Evolutionary conservation across 2,113 vertebrate species (phyloP), one percentile per base, ranked within the genome.

Genomic region (Mastomys natalensis): DNA sequence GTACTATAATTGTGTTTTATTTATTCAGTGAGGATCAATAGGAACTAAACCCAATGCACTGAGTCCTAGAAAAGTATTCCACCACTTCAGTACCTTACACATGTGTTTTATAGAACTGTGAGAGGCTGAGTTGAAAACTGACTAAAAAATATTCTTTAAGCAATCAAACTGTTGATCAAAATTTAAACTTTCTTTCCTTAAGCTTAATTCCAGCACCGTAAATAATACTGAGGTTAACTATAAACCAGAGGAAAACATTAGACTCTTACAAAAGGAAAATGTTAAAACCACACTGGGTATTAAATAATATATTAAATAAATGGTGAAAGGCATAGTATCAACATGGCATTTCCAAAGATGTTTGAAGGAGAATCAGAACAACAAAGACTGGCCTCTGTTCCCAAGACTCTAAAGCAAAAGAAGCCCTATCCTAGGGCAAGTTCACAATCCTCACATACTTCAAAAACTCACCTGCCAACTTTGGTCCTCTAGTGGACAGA

Each of bases 241-340:
- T 60, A 84, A 89, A 37, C 6, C 43, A 91, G 9, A 87, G 45
- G 48, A 91, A 55, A n/a, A 74, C 3, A 62, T 19, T 45, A 66
- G 48, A 82, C 34, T 87, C 94, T 94, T 87, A 58, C 55, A 55
- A 64, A 55, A 74, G 88, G 45, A 17, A 82, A 58, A 80, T 58
- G 37, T 58, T 82, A 58, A 82, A 82, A 60, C n/a, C 37, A 26
- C 24, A 82, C 24, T 81, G 53, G 8, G 5, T 77, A 48, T 19
- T 74, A 88, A 89, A 86, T 88, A 91, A n/a, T 68, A n/a, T 45
- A 19, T 62, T 87, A 68, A n/a, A 58, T 70, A 62, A 97, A 95
- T 68, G 15, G 11, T 43, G 3, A 95, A 40, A 60, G 80, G 31
- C 13, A 55, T 21, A 16, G 34, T 26, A 70, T 48, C 26, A 88